A percentile compares a stretch with the other conserved stretches of the same genome.
phyloP scores from a whole-genome alignment of 2,888 invertebrate genomes.

The Ennomos quercinarius region DNA sequence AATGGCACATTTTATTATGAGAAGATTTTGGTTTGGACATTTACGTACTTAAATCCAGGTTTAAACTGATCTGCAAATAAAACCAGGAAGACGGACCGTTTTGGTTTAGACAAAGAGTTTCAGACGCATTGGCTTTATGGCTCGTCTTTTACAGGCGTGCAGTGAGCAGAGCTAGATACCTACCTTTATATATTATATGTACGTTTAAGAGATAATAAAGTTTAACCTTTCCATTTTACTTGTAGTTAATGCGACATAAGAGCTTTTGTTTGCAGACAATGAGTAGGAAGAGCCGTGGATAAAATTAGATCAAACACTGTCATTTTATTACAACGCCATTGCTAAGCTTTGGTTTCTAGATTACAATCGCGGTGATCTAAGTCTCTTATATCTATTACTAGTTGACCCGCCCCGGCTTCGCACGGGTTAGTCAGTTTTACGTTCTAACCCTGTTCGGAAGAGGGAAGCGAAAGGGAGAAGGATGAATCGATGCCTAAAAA shows the following conservation, averaged over 20 bases:
- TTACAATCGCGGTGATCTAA: too few species aligned
- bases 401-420: too few species aligned
- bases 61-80: slow-evolving; percentile 40
- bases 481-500: too few species aligned
- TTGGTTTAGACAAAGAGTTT: slow-evolving; percentile 52
- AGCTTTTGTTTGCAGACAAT: slow-evolving; percentile 4
- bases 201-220: slow-evolving; percentile 29
- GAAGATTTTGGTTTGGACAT: slow-evolving; percentile 15
- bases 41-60: slow-evolving; percentile 18
- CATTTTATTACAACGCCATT: too few species aligned
- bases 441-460: too few species aligned
- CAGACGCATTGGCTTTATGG: slow-evolving; percentile 52
- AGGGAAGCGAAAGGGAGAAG: too few species aligned
- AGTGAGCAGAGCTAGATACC: slow-evolving; percentile 1
- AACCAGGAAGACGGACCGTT: slow-evolving; percentile 47
- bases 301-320: slow-evolving; percentile 2
- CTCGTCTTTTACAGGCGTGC: slow-evolving; percentile 31
- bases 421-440: too few species aligned
- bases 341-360: too few species aligned
- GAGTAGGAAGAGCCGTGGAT: neutral
- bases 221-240: slow-evolving; percentile 32
- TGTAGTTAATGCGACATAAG: slow-evolving; percentile 21
- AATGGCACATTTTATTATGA: slow-evolving; percentile 35
- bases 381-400: neutral
- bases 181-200: neutral